Evolutionary conservation across 2,888 invertebrate genomes (phyloP).

Genomic region (Scaptomyza caliginosa): DNA sequence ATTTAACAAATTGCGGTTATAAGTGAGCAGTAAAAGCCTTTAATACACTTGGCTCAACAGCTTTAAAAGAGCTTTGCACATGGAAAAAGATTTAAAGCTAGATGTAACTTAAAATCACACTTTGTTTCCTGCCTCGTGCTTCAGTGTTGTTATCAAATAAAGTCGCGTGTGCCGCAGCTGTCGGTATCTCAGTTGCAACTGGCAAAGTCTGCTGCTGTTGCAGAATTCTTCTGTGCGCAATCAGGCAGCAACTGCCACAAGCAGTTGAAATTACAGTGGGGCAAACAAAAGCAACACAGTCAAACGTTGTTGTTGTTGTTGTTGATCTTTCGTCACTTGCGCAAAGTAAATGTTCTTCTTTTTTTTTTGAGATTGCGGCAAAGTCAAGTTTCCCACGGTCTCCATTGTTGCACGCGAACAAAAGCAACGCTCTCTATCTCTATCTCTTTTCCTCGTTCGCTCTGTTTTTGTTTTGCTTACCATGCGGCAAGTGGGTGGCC

Average conservation of each 20-base stretch:
- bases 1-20: constrained; percentile 1
- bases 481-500: constrained; percentile 9
- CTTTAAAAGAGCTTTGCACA: not conserved
- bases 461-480: not conserved
- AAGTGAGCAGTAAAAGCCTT: not conserved
- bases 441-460: not conserved
- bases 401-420: constrained; percentile 12
- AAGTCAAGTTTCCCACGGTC: constrained; percentile 30
- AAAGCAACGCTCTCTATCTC: not conserved
- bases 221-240: not conserved
- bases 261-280: constrained; percentile 8
- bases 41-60: constrained; percentile 8
- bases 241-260: not conserved
- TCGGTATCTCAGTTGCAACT: constrained; percentile 1
- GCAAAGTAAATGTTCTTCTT: constrained; percentile 3
- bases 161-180: constrained; percentile 22
- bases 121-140: not conserved
- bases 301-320: not conserved
- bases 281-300: not conserved
- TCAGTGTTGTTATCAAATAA: constrained; percentile 6
- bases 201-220: not conserved
- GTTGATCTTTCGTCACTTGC: constrained; percentile 3
- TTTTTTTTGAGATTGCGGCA: constrained; percentile 35
- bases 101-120: no score
- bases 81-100: not conserved